Evolutionary conservation across 2,113 vertebrate genomes (phyloP).

Genomic region (Girardinichthys multiradiatus): DNA sequence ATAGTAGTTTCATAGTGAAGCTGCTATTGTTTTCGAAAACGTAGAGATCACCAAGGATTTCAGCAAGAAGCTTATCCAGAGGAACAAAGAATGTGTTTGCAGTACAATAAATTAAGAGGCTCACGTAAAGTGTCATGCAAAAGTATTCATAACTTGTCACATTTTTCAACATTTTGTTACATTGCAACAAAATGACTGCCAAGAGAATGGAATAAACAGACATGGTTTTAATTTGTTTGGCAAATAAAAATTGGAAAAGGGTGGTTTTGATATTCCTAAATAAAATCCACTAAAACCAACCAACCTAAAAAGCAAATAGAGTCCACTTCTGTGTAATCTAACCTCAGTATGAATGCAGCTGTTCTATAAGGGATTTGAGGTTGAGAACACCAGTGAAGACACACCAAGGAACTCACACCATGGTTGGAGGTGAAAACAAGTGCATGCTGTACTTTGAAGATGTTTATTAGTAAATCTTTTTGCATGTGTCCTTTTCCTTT

Average conservation of each 20-base stretch:
- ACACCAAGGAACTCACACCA: too few species aligned
- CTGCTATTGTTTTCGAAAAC: constrained; percentile 5
- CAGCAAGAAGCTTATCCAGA: neutral
- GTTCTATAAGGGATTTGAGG: neutral
- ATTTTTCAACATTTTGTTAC: neutral
- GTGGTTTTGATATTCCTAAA: neutral
- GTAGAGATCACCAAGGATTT: neutral
- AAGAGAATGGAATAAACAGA: too few species aligned
- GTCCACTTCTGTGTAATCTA: neutral
- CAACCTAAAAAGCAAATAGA: neutral
- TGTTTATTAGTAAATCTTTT: too few species aligned
- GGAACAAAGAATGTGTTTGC: neutral
- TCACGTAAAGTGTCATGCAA: too few species aligned
- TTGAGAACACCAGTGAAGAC: neutral
- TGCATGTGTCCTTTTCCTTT: too few species aligned
- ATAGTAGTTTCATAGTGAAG: constrained; percentile 21
- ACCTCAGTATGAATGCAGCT: neutral
- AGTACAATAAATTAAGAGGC: too few species aligned
- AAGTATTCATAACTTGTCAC: too few species aligned
- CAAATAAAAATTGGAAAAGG: neutral
- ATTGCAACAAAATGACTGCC: neutral
- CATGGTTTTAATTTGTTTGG: too few species aligned
- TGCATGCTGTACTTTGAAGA: too few species aligned
- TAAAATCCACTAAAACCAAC: neutral
- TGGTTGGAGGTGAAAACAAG: too few species aligned